phyloP scores from a whole-genome alignment of 2,797 vertebrate species.

The Silurus aristotelis region DNA sequence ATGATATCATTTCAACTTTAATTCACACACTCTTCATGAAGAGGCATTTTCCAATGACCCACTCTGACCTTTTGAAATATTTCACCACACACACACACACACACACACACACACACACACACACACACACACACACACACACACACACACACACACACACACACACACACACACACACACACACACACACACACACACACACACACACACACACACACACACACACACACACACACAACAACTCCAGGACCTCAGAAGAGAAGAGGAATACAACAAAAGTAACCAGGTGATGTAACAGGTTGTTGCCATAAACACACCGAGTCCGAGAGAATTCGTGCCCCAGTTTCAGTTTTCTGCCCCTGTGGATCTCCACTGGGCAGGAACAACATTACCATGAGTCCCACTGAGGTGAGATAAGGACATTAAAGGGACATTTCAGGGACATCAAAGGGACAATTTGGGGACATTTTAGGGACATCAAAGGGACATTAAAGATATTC shows the following conservation, averaged over 20 bases:
- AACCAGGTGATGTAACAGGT: conserved; percentile 44
- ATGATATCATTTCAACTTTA: conserved; percentile 10
- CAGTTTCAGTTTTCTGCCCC: neutral
- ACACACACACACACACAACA: too few relatives aligned
- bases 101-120: neutral
- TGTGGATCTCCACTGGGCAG: conserved; percentile 8
- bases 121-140: too few relatives aligned
- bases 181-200: neutral
- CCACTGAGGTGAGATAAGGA: neutral
- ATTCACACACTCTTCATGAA: conserved; percentile 21
- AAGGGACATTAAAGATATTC: too few relatives aligned
- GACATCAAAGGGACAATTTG: too few relatives aligned
- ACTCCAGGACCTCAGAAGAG: neutral
- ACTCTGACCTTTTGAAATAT: conserved; percentile 9
- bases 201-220: too few relatives aligned
- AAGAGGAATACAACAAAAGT: conserved; percentile 31
- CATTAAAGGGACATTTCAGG: neutral
- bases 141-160: too few relatives aligned
- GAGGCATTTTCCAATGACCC: conserved; percentile 36
- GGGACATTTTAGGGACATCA: too few relatives aligned
- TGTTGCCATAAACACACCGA: neutral
- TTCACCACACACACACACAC: neutral
- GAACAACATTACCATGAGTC: neutral
- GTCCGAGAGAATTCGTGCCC: neutral
- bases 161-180: neutral